Evolutionary conservation across 1,140 invertebrate species (phyloP), one percentile per base, ranked within the genome.

Genomic region (Listronotus oregonensis): DNA sequence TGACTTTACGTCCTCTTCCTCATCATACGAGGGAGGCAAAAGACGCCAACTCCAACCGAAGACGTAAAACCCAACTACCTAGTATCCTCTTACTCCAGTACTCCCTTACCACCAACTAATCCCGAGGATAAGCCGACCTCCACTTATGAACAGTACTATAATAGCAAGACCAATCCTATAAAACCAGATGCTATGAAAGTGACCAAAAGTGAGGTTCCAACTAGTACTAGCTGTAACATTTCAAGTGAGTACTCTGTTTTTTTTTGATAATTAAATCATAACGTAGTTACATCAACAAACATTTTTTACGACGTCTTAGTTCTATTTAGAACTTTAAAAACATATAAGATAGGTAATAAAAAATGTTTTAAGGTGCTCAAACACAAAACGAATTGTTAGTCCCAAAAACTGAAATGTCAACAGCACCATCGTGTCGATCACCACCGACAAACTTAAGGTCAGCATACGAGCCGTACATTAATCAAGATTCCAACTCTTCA

Each of bases 401-500:
- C 47, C 87, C 87, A 0, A 90, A 89, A 79, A 82, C 85, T 9
- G 84, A 86, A 65, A 81, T 39, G 1, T 32, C 77, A 17, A 70
- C 67, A 9, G 65, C 66, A 8, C 71, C 74, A 54, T 80, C 82
- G 27, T 82, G 82, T 67, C 73, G 80, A 64, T 82, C 84, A 11
- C 82, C 84, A 0, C 80, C 81, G 6, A 79, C 80, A 0, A 80
- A 79, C 12, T 76, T 83, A 7, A 75, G 82, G 27, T 80, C 81
- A 31, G 74, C 80, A 1, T 87, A 87, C 76, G 86, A 87, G 66
- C 81, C 85, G 0, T 88, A 88, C 68, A 74, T 87, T 54, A 87
- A 85, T 69, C 86, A 88, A 74, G 87, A 88, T 69, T 88, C 86
- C 0, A 90, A 90, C 78, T 91, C 89, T 8, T 87, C 86, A 5